These are phyloP conservation scores for Bimastos eiseni DNA, from an alignment of 2,888 invertebrate genomes.

Conservation along the genomic window DNA sequence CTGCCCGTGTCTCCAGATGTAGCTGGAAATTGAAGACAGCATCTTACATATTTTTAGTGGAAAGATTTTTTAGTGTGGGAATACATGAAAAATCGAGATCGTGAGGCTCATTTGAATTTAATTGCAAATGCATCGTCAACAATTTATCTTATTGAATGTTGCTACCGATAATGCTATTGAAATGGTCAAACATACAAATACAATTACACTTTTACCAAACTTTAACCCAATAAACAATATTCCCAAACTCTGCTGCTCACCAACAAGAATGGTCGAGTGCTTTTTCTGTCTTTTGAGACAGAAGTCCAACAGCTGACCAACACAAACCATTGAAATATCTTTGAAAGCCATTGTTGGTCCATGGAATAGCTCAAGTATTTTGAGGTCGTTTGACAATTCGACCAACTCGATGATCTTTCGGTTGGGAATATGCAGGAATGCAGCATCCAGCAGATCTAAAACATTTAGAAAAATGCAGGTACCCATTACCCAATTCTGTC, in stretches of 20 bases:
- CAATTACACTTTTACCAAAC: background rate
- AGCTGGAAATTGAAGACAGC: slow-evolving; percentile 48
- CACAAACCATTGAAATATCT: slow-evolving; percentile 62
- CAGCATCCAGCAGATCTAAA: slow-evolving; percentile 38
- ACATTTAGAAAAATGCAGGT: background rate
- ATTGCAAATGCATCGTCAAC: background rate
- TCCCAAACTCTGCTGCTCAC: slow-evolving; percentile 44
- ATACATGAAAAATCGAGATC: background rate
- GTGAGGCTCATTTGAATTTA: background rate
- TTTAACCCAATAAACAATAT: background rate
- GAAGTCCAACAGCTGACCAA: slow-evolving; percentile 61
- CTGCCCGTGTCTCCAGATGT: slow-evolving; percentile 66
- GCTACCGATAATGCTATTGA: too few species aligned
- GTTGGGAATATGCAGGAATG: slow-evolving; percentile 37
- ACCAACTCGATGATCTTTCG: slow-evolving; percentile 50
- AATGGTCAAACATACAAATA: too few species aligned
- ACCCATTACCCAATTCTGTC: background rate
- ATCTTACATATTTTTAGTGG: background rate
- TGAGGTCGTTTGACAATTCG: slow-evolving; percentile 53
- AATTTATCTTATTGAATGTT: background rate
- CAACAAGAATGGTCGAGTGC: slow-evolving; percentile 58
- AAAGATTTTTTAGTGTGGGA: background rate
- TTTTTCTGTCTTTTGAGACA: slow-evolving; percentile 58
- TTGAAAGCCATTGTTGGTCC: slow-evolving; percentile 65
- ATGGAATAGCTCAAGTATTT: slow-evolving; percentile 64